Conservation (phyloP, 2,888 invertebrate genomes). For the Drosophila rellima region DNA sequence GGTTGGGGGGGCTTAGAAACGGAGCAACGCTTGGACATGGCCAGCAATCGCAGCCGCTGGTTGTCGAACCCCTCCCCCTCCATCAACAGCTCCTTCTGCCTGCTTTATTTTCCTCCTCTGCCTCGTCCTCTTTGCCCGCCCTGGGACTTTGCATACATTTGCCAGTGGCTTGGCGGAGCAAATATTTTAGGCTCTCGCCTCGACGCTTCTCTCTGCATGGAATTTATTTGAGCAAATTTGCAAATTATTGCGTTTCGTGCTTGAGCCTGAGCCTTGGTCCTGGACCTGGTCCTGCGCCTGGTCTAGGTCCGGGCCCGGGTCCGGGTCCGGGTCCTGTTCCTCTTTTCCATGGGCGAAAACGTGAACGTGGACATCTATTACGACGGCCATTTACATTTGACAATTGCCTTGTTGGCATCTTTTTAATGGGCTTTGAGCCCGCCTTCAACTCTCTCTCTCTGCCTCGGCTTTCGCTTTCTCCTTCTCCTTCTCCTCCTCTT, state of each 20-base stretch:
- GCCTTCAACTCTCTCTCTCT: neutral
- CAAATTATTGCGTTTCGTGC: slow-evolving; percentile 73
- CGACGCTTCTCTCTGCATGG: slow-evolving; percentile 64
- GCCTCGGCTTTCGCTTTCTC: neutral
- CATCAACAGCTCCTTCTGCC: neutral
- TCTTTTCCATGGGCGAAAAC: slow-evolving; percentile 11
- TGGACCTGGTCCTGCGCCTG: neutral
- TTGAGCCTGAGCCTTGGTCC: slow-evolving; percentile 19
- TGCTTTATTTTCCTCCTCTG: neutral
- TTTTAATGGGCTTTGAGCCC: slow-evolving; percentile 60
- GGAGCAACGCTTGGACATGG: slow-evolving; percentile 30
- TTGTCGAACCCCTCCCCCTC: neutral
- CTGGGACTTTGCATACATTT: slow-evolving; percentile 75
- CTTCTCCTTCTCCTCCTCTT: no score
- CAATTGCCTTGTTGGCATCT: slow-evolving; percentile 80
- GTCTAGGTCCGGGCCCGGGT: neutral
- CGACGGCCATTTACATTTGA: slow-evolving; percentile 76
- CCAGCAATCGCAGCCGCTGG: slow-evolving; percentile 5
- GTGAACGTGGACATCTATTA: slow-evolving; percentile 73
- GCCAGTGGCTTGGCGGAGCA: slow-evolving; percentile 56
- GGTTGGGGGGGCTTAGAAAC: slow-evolving; percentile 54
- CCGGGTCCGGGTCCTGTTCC: neutral
- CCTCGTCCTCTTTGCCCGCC: neutral
- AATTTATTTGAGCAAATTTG: slow-evolving; percentile 81
- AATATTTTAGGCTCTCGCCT: slow-evolving; percentile 69